Conservation (phyloP, 2,113 vertebrate species). For the Oostethus manadensis region DNA sequence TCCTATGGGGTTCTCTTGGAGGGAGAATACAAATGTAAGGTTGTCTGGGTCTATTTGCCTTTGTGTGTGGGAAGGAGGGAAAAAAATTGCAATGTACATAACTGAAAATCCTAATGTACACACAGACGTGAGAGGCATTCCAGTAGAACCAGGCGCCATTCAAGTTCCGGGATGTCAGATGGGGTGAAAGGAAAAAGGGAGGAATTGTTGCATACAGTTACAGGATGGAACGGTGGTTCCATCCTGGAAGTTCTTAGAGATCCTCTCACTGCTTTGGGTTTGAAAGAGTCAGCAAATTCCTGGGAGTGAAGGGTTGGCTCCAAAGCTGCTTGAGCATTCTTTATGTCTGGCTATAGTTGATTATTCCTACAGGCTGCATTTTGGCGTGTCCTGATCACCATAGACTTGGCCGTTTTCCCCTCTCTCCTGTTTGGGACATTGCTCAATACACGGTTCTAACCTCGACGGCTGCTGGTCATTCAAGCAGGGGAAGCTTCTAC, state of each 20-base stretch:
- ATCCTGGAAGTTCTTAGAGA: conserved; percentile 39
- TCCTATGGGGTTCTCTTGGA: conserved; percentile 27
- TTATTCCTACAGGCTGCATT: conserved; percentile 16
- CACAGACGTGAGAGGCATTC: conserved; percentile 40
- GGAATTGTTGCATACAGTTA: conserved; percentile 33
- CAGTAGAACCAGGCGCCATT: conserved; percentile 34
- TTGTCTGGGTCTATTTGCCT: conserved; percentile 22
- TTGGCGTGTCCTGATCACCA: conserved; percentile 3
- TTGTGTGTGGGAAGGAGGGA: conserved; percentile 5
- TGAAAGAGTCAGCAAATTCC: conserved; percentile 40
- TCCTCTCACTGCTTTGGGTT: conserved; percentile 20
- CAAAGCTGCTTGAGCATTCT: conserved; percentile 22
- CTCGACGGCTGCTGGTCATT: too few relatives aligned
- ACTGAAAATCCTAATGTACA: conserved; percentile 53
- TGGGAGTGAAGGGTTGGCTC: neutral
- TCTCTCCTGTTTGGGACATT: conserved; percentile 19
- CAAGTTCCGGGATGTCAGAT: conserved; percentile 60
- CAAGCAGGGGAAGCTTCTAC: too few relatives aligned
- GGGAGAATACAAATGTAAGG: conserved; percentile 28
- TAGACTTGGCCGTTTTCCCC: conserved; percentile 6
- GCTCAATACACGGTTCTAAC: conserved; percentile 15
- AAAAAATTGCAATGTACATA: conserved; percentile 43
- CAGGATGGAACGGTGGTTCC: conserved; percentile 26
- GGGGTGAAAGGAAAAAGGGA: conserved; percentile 27
- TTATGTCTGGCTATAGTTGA: conserved; percentile 1